Evolutionary conservation across 2,113 vertebrate species (phyloP).

Genomic region (Sceloporus tristichus): DNA sequence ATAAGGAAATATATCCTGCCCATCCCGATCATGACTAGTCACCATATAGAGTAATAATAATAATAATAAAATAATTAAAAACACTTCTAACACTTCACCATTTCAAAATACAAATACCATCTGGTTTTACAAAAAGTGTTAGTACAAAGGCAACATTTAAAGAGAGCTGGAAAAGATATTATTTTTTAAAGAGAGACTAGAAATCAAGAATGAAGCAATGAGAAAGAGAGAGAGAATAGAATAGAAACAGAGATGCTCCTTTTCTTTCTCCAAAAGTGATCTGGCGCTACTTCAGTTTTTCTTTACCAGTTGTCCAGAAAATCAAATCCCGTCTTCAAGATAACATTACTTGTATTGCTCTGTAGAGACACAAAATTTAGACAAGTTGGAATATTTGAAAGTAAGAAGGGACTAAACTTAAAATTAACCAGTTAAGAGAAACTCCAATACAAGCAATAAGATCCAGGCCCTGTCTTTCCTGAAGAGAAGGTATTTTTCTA

Average conservation of each 20-base stretch:
- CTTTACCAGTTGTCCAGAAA: constrained; percentile 99
- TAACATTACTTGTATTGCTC: constrained; percentile 87
- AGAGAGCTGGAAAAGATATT: constrained; percentile 67
- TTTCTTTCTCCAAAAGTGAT: constrained; percentile 40
- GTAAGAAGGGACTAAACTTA: not conserved
- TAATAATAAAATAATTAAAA: constrained; percentile 23
- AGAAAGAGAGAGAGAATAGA: constrained; percentile 13
- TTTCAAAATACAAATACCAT: constrained; percentile 71
- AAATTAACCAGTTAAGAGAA: too few relatives aligned
- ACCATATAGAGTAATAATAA: constrained; percentile 49
- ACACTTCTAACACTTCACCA: constrained; percentile 72
- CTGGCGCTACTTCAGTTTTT: constrained; percentile 43
- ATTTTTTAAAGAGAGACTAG: constrained; percentile 61
- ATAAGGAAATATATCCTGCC: constrained; percentile 41
- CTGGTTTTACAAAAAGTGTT: constrained; percentile 77
- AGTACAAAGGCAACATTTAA: constrained; percentile 75
- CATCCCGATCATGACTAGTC: constrained; percentile 52
- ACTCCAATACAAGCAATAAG: too few relatives aligned
- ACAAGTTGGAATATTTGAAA: not conserved
- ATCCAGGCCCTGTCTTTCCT: too few relatives aligned
- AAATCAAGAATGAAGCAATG: constrained; percentile 62
- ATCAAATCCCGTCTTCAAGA: constrained; percentile 98
- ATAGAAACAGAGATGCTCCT: constrained; percentile 43
- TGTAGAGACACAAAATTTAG: constrained; percentile 68
- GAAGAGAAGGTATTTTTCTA: too few relatives aligned